Conservation (phyloP, 2,888 invertebrate genomes). For the Drosophila quasianomalipes region DNA sequence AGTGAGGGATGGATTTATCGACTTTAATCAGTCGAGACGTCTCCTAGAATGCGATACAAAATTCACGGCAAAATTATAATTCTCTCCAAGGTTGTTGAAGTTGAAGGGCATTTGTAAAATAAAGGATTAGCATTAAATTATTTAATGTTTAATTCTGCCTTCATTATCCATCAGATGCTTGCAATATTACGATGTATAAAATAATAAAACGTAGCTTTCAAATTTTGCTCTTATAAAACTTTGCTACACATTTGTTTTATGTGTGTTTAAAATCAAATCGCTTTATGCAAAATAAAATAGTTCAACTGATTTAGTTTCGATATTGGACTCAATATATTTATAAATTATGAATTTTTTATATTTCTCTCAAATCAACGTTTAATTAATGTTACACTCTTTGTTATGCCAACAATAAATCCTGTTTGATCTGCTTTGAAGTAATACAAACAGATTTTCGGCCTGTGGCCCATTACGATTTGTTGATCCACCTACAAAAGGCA, state of each 20-base stretch:
- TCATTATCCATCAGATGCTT: not conserved
- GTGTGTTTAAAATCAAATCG: not conserved
- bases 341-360: not conserved
- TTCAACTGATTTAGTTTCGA: not conserved
- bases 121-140: not conserved
- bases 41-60: not conserved
- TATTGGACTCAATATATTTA: not conserved
- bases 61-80: not conserved
- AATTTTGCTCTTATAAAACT: not conserved
- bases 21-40: not conserved
- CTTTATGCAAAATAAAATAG: not conserved
- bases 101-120: not conserved
- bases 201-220: not conserved
- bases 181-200: not conserved
- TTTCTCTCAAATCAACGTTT: not conserved
- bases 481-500: constrained; percentile 41
- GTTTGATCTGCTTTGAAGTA: constrained; percentile 3
- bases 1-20: too few relatives aligned
- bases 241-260: not conserved
- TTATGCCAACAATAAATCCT: not conserved
- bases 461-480: constrained; percentile 53
- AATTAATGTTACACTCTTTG: not conserved
- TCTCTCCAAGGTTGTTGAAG: not conserved
- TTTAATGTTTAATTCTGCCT: not conserved
- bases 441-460: not conserved